Evolutionary conservation across 30 jellyfish, hydroid and myxozoan species (phyloP), one percentile per base, ranked within the genome.

Genomic region (Hydractinia echinata): DNA sequence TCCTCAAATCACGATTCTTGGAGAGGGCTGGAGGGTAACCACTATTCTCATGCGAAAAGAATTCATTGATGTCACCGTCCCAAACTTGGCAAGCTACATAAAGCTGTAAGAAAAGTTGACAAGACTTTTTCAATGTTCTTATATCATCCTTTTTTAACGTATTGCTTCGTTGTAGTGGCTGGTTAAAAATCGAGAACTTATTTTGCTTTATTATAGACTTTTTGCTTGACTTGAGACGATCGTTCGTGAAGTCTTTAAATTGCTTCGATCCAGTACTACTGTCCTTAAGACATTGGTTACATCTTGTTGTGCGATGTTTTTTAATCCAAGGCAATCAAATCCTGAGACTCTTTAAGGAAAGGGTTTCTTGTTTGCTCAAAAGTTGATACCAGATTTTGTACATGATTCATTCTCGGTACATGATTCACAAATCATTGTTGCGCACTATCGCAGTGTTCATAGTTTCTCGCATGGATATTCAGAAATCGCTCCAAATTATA

Each of bases 381-480:
- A 0, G 77, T 51, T 5, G 60, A 19, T 16, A 66, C 66, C 48
- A 84, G 76, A 51, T 84, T 30, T 64, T 44, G 53, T 50, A 77
- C 94, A 81, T 84, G 82, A 51, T n/a, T n/a, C n/a, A n/a, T n/a
- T n/a, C n/a, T n/a, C n/a, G n/a, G 53, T 50, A 77, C 94, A 81
- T 84, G 82, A 51, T 84, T 77, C 21, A 58, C 51, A 62, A 76
- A 84, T 69, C 53, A 6, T 77, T 44, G 53, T 67, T 84, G 89
- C 70, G 72, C 51, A 71, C 68, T 78, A 18, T 67, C 2, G 55
- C 53, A 10, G 51, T 73, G 85, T 62, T 73, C 92, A 81, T 83
- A 87, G 58, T 83, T 88, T 10, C 54, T 83, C 52, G 87, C 7
- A 58, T 79, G 51, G 61, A 58, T 44, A 69, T 30, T 30, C 2